Evolutionary conservation across 2,113 vertebrate species (phyloP), one percentile per base, ranked within the genome.

Genomic region (Ariopsis seemanni): DNA sequence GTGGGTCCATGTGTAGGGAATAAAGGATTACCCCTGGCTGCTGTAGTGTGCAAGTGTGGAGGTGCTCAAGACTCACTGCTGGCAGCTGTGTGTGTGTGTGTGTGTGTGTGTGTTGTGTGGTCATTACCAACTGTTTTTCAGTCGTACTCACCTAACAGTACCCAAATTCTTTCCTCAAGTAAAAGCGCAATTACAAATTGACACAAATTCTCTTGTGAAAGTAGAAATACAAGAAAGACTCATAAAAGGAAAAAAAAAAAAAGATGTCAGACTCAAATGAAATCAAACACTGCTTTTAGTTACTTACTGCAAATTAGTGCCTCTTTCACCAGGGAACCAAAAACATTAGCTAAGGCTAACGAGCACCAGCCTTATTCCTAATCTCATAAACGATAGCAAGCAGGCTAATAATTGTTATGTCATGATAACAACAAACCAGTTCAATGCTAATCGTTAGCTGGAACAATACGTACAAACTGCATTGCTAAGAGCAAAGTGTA

Each of bases 1-100:
- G 53, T 30, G 53, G 8, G 78, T 80, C 53, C 78, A 80, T 30
- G 53, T 58, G 25, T 79, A 79, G 77, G 77, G 55, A 14, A 80
- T 80, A 80, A 80, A 80, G 78, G 34, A 80, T 80, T 80, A 80
- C 78, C 53, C 78, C 78, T 78, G 78, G 78, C 53, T 80, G 52
- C 78, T 48, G 78, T 80, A 58, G 52, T 80, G 78, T 58, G 78
- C 78, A 58, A 58, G 53, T 80, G 78, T 80, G n/a, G 53, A 80
- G 78, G 78, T 79, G 52, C 58, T 80, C 53, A 80, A 80, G 52
- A 30, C 78, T 57, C 78, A 79, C n/a, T 80, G 78, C 78, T 34
- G 27, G 52, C 78, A 58, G 78, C 77, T 81, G 55, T 60, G 53
- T 81, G 79, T 58, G 53, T 60, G 55, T 42, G n/a, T 50, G 63